phyloP scores from a whole-genome alignment of 2,113 vertebrate species.

The Centropus unirufus region DNA sequence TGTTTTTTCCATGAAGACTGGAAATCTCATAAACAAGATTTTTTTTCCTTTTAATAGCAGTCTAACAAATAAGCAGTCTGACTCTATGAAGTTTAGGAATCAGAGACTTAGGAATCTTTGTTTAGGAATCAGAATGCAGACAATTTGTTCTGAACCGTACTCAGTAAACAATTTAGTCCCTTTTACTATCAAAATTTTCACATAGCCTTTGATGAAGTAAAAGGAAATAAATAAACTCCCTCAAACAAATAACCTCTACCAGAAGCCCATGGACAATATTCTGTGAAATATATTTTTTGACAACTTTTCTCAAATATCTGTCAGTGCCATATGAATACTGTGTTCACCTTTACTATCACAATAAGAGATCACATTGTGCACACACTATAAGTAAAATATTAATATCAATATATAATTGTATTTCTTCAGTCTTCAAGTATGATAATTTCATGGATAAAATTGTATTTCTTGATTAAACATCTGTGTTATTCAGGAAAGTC shows the following conservation, averaged over 20 bases:
- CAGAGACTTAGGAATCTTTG: no score
- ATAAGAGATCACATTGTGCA: not conserved
- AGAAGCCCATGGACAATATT: not conserved
- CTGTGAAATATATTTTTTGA: not conserved
- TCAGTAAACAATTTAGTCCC: not conserved
- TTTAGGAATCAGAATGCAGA: no score
- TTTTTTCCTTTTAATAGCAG: not conserved
- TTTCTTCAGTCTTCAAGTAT: not conserved
- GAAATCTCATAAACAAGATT: not conserved
- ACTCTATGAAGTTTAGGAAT: not conserved
- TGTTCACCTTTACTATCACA: not conserved
- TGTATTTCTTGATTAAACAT: not conserved
- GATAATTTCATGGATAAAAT: not conserved
- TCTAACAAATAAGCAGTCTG: not conserved
- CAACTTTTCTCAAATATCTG: not conserved
- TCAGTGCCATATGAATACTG: not conserved
- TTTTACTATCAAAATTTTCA: not conserved
- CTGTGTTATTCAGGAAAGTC: not conserved
- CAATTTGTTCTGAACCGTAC: not conserved
- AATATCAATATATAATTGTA: not conserved
- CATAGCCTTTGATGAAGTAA: not conserved
- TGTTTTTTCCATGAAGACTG: not conserved
- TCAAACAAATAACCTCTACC: not conserved
- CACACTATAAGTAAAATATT: not conserved
- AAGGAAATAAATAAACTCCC: rapidly evolving